Evolutionary conservation across 2,888 invertebrate species (phyloP).

Genomic region (Trichogramma dendrolimi): DNA sequence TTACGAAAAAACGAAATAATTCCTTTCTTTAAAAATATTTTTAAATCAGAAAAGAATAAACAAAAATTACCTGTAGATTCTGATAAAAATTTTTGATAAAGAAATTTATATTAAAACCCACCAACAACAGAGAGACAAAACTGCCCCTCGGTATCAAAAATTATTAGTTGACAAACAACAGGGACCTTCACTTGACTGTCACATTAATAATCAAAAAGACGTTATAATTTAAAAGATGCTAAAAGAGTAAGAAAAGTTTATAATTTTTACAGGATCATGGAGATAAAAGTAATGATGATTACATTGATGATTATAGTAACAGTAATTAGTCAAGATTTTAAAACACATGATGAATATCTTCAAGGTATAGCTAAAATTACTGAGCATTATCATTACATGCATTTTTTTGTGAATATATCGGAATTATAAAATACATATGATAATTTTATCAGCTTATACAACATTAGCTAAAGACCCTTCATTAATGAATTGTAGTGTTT

Average conservation of each 20-base stretch:
- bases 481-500: no score
- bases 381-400: not conserved
- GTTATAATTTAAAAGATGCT: conserved; percentile 2
- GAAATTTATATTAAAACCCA: no score
- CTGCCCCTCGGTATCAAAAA: not conserved
- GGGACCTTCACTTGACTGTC: no score
- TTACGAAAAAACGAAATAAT: not conserved
- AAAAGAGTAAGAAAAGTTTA: not conserved
- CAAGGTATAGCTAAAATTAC: not conserved
- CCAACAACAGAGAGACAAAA: not conserved
- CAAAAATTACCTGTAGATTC: not conserved
- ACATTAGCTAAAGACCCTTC: not conserved
- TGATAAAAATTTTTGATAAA: not conserved
- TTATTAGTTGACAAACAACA: not conserved
- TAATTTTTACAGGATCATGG: conserved; percentile 1
- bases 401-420: not conserved
- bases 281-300: not conserved
- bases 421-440: not conserved
- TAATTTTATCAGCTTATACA: not conserved
- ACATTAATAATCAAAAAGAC: no score
- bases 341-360: not conserved
- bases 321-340: no score
- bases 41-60: not conserved
- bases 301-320: not conserved
- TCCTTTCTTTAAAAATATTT: not conserved